These are phyloP conservation scores for Melanophora roralis DNA, from an alignment of 2,888 invertebrate species.

Conservation along the genomic window DNA sequence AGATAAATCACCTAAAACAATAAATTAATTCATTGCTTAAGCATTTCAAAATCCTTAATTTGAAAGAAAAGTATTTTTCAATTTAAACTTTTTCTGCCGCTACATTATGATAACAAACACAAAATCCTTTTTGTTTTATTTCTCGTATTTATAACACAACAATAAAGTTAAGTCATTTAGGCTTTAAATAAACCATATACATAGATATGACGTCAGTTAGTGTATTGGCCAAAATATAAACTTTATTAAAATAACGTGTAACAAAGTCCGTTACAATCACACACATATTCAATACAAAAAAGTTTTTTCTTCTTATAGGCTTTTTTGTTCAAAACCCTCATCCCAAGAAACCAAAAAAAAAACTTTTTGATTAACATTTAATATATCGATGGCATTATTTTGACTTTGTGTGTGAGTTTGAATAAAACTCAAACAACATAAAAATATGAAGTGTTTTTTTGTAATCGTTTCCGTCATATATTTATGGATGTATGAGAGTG, in stretches of 20 bases:
- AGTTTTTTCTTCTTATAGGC: constrained; percentile 18
- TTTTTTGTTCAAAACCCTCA: not conserved
- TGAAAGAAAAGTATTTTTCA: not conserved
- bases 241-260: not conserved
- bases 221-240: not conserved
- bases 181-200: constrained; percentile 16
- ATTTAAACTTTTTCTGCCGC: not conserved
- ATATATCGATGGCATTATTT: constrained; percentile 39
- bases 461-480: constrained; percentile 31
- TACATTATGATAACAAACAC: not conserved
- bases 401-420: not conserved
- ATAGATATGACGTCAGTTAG: constrained; percentile 20
- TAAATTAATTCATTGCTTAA: not conserved
- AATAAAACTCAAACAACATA: not conserved
- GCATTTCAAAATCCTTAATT: not conserved
- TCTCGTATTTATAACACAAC: not conserved
- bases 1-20: not conserved
- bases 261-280: not conserved
- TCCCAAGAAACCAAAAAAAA: constrained; percentile 12
- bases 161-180: constrained; percentile 6
- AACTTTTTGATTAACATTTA: constrained; percentile 55
- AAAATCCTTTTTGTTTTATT: not conserved
- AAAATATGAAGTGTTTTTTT: not conserved
- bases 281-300: constrained; percentile 1
- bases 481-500: too few relatives aligned